Base-by-base conservation (phyloP, 92 coral and sea anemone species). In the Diadumene lineata region DNA sequence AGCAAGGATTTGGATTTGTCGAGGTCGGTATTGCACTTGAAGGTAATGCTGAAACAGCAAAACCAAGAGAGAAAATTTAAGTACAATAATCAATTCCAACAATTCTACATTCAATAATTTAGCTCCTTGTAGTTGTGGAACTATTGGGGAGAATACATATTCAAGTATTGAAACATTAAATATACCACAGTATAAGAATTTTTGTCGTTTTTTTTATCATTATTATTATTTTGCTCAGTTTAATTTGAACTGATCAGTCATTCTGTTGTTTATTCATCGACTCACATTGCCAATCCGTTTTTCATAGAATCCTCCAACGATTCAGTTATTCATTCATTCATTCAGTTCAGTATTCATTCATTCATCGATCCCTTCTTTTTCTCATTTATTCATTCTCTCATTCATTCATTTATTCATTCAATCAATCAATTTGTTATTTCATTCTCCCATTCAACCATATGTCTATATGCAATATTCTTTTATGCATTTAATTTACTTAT, bases 1-100 rank as follows among this genome's bases (percentile, higher is more conserved):
- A 76, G 89, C 89, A 7, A 66, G 70, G 61, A 91, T 71, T 46
- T 63, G 67, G 34, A 85, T 79, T 50, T 28, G 28, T 29, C 27
- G 19, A 16, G 79, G 79, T 18, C 69, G 78, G 73, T 80, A 85
- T 7, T 60, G 43, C 33, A 73, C 26, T 31, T 85, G 38, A 43
- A 85, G 57, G 62, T 69, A 78, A 56, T 30, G 60, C 84, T 77
- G 67, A 1, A 53, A 77, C 53, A n/a, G n/a, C n/a, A n/a, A n/a
- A n/a, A n/a, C n/a, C n/a, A n/a, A n/a, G n/a, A n/a, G n/a, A n/a
- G n/a, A n/a, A n/a, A n/a, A n/a, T n/a, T n/a, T n/a, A n/a, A n/a
- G n/a, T n/a, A n/a, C n/a, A n/a, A n/a, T n/a, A n/a, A n/a, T n/a
- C n/a, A n/a, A 38, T 38, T 38, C 48, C 6, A 4, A 6, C 48